Percentiles rank a stretch among this genome's conserved stretches.
phyloP scores from a whole-genome alignment of 2,888 invertebrate species.

The Salticus scenicus region DNA sequence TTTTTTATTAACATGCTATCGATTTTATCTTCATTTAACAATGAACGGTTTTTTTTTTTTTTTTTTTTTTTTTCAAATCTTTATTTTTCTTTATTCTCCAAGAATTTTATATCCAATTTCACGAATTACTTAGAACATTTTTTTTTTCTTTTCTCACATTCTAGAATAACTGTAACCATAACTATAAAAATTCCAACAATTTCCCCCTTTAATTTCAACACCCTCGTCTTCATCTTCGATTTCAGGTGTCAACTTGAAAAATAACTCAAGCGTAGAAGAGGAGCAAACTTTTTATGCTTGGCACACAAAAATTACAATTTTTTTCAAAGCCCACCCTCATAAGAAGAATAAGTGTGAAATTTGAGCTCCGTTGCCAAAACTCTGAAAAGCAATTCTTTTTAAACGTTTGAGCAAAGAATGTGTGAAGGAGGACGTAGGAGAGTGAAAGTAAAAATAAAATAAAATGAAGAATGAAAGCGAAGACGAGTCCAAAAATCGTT shows the following conservation, averaged over 20 bases:
- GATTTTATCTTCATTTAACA: no score
- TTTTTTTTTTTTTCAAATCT: no score
- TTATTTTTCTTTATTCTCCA: no score
- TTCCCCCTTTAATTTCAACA: no score
- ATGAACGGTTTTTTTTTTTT: no score
- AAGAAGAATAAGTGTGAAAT: not conserved
- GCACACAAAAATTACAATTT: not conserved
- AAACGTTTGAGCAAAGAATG: constrained; percentile 10
- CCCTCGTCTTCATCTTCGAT: not conserved
- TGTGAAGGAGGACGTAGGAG: constrained; percentile 2
- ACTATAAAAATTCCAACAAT: no score
- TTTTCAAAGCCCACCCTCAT: not conserved
- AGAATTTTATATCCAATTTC: no score
- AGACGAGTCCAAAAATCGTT: constrained; percentile 13
- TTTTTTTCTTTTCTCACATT: no score
- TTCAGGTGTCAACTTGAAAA: not conserved
- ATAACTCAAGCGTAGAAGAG: not conserved
- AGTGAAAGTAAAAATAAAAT: not conserved
- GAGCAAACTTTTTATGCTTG: not conserved
- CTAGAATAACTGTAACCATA: no score
- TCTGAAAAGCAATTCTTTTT: constrained; percentile 25
- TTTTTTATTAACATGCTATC: no score
- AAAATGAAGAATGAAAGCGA: constrained; percentile 29
- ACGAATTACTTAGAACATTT: no score
- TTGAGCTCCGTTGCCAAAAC: not conserved